Conservation (phyloP, 2,113 vertebrate genomes). For the Craseonycteris thonglongyai region DNA sequence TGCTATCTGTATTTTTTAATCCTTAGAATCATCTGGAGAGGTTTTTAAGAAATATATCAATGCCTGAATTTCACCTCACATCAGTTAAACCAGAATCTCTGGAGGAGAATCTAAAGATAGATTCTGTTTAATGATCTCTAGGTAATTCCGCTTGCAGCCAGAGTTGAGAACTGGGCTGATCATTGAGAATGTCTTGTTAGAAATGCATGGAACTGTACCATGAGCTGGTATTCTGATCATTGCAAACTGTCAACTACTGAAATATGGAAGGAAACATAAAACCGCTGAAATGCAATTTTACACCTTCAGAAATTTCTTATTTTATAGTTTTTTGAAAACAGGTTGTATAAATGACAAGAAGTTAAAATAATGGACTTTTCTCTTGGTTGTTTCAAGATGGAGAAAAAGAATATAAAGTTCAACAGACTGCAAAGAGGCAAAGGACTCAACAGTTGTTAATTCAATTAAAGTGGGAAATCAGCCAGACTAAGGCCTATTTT, state of each 20-base stretch:
- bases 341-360: background rate
- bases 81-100: background rate
- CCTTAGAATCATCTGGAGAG: background rate
- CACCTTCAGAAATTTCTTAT: background rate
- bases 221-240: background rate
- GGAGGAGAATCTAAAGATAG: background rate
- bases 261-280: background rate
- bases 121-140: background rate
- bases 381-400: background rate
- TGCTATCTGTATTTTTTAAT: background rate
- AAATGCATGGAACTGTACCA: background rate
- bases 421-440: background rate
- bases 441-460: slow-evolving; percentile 54
- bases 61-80: background rate
- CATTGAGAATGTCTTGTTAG: background rate
- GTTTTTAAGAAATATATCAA: background rate
- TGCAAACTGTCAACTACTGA: background rate
- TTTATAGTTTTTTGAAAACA: background rate
- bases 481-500: slow-evolving; percentile 59
- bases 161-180: background rate
- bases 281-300: background rate
- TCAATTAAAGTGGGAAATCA: slow-evolving; percentile 59
- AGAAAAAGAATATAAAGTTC: slow-evolving; percentile 31
- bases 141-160: background rate
- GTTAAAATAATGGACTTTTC: slow-evolving; percentile 3